Evolutionary conservation across 1,140 invertebrate species (phyloP).

Genomic region (Varroa destructor): DNA sequence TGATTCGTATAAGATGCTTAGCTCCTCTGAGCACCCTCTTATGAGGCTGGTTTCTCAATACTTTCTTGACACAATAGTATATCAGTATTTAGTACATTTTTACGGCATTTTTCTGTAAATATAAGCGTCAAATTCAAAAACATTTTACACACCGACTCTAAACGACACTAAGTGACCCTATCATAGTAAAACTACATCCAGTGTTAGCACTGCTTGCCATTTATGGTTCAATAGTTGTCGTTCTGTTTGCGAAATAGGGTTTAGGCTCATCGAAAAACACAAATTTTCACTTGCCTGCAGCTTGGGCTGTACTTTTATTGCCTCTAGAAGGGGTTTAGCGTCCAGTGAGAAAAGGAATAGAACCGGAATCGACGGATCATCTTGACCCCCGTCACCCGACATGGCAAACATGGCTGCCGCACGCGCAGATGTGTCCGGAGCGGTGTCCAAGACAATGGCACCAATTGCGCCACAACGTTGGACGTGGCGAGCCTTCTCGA

Average conservation of each 20-base stretch:
- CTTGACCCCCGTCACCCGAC: slow-evolving; percentile 77
- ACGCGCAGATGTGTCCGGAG: slow-evolving; percentile 53
- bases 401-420: slow-evolving; percentile 78
- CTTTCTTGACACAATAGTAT: no score
- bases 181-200: no score
- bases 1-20: no score
- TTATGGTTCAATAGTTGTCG: no score
- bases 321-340: slow-evolving; percentile 51
- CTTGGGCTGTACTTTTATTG: slow-evolving; percentile 33
- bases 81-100: no score
- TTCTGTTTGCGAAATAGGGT: background rate
- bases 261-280: slow-evolving; percentile 2
- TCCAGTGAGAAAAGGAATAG: slow-evolving; percentile 79
- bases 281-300: background rate
- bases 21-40: no score
- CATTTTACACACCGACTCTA: no score
- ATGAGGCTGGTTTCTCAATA: no score
- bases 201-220: no score
- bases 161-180: no score
- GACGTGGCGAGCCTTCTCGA: slow-evolving; percentile 77
- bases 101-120: no score
- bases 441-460: slow-evolving; percentile 78
- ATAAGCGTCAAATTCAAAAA: no score
- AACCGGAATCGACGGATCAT: slow-evolving; percentile 75
- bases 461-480: slow-evolving; percentile 66